Conservation (phyloP, 2,888 invertebrate species). For the Sesamia inferens region DNA sequence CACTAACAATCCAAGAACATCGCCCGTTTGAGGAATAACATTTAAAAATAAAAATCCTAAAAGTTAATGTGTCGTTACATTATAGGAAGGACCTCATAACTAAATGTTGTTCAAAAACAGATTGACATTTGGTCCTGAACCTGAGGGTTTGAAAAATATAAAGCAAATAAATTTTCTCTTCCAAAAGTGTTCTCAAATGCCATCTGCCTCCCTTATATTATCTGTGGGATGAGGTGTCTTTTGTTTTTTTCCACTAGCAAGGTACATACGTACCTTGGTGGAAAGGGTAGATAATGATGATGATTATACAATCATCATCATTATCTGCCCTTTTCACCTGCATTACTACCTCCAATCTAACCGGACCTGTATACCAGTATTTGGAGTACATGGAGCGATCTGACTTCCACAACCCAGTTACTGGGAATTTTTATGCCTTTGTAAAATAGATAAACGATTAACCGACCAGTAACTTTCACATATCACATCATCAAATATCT, state of each 20-base stretch:
- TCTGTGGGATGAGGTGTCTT: not conserved
- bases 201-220: not conserved
- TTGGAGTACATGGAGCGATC: not conserved
- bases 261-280: no score
- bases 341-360: not conserved
- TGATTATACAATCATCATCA: not conserved
- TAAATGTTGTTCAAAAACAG: conserved; percentile 24
- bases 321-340: not conserved
- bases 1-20: no score
- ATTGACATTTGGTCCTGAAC: conserved; percentile 41
- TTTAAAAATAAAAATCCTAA: no score
- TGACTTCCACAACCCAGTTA: not conserved
- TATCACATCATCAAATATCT: not conserved
- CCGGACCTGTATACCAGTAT: not conserved
- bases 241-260: not conserved
- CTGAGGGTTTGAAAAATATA: conserved; percentile 13
- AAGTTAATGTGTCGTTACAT: conserved; percentile 14
- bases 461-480: not conserved
- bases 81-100: conserved; percentile 9
- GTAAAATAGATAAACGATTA: not conserved
- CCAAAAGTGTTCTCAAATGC: conserved; percentile 8
- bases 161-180: conserved; percentile 17
- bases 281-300: no score
- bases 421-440: not conserved
- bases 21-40: no score